Evolutionary conservation across 30 jellyfish, hydroid and myxozoan species (phyloP), one percentile per base, ranked within the genome.

Genomic region (Aurelia sp.): DNA sequence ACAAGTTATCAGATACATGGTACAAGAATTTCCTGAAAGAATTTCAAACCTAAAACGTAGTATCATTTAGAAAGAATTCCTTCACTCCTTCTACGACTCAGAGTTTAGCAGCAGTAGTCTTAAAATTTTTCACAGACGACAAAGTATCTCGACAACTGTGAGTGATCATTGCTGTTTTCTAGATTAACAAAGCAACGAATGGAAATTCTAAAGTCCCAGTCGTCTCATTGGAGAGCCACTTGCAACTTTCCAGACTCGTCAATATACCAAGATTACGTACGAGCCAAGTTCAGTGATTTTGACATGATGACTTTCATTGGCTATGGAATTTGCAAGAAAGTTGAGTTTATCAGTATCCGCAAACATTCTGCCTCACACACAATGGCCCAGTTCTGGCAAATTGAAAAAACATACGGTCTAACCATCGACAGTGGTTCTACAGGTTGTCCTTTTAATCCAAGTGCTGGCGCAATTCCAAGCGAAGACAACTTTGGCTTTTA

Each of bases 191-290:
- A 17, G 30, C 22, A 37, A 13, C 18, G 73, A 74, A 74, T 74
- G 85, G 12, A 52, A 17, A 4, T 16, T 52, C 35, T 74, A 12
- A 69, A 70, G 30, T 52, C 73, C 3, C 40, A 6, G 19, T 74
- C 85, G 5, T 48, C 73, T 15, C 61, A 47, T 65, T 74, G 85
- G 85, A 35, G 85, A 74, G 85, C 73, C 1, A 74, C 85, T 21
- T 74, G 85, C 74, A 74, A 66, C 58, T 52, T 51, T 55, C 58
- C 60, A 51, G 22, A 51, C 20, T 20, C 57, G 27, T 9, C 61
- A 2, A 52, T 74, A 6, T 21, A 10, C 73, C 72, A 48, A 31
- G 85, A 74, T 15, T 74, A 74, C 16, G 62, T 74, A 5, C 50
- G 85, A 2, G 85, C 30, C 0, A 0, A 11, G 4, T 13, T 74